These are phyloP conservation scores for Rotaria sp. DNA, from an alignment of 2,888 invertebrate species.

Conservation along the genomic window DNA sequence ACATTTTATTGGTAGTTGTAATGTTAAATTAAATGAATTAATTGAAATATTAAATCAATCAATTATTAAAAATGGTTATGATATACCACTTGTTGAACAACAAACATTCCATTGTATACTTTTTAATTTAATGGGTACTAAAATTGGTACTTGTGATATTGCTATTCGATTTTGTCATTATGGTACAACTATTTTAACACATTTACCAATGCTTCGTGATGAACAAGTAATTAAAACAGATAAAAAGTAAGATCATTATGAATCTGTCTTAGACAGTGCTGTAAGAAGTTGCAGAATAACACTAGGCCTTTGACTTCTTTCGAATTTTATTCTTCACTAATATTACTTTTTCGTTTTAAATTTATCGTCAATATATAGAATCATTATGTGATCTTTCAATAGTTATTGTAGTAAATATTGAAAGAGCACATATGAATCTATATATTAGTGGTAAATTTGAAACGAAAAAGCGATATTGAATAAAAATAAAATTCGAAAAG, in stretches of 20 bases:
- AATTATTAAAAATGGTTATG: conserved; percentile 16
- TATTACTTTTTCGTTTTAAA: no score
- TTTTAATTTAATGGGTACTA: conserved; percentile 37
- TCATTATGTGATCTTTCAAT: no score
- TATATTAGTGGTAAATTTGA: no score
- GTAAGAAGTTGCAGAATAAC: no score
- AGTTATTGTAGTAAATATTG: no score
- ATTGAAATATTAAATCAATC: conserved; percentile 34
- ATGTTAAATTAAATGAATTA: conserved; percentile 29
- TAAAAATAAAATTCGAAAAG: no score
- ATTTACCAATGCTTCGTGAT: conserved; percentile 4
- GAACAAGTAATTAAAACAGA: neutral
- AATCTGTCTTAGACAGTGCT: no score
- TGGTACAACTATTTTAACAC: conserved; percentile 37
- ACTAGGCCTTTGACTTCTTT: no score
- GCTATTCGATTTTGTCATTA: conserved; percentile 32
- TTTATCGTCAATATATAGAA: no score
- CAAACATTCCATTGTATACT: neutral
- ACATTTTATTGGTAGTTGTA: conserved; percentile 34
- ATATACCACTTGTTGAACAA: conserved; percentile 27
- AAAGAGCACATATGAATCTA: no score
- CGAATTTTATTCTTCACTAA: no score
- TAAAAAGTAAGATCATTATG: neutral
- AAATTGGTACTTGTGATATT: conserved; percentile 30
- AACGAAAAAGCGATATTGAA: no score